Percentiles rank a stretch among this genome's conserved stretches.
Conservation (phyloP, 1,140 invertebrate genomes). For the Hydropsyche tenuis region DNA sequence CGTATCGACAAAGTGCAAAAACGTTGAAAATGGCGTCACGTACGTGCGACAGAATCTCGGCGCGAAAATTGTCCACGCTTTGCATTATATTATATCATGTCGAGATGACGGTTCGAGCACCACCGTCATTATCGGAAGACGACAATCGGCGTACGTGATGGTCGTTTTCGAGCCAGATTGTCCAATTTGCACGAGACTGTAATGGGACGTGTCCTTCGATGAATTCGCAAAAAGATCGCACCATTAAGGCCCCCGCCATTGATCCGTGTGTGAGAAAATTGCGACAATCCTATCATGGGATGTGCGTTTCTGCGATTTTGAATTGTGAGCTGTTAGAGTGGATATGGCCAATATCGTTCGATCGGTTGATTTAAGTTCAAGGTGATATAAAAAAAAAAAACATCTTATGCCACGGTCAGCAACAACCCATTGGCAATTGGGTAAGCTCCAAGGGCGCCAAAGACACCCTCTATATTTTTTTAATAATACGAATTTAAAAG, state of each 20-base stretch:
- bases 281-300: not conserved
- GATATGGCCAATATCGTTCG: too few relatives aligned
- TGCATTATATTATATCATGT: not conserved
- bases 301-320: not conserved
- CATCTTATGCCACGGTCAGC: too few relatives aligned
- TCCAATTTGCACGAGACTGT: not conserved
- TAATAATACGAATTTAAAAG: too few relatives aligned
- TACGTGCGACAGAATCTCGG: conserved; percentile 10
- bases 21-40: conserved; percentile 19
- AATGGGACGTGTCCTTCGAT: not conserved
- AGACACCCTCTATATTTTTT: too few relatives aligned
- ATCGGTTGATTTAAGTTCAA: too few relatives aligned
- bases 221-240: not conserved
- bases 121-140: conserved; percentile 22
- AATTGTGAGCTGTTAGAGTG: too few relatives aligned
- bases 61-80: conserved; percentile 17
- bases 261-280: too few relatives aligned
- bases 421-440: too few relatives aligned
- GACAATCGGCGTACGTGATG: conserved; percentile 33
- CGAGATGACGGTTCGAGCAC: not conserved
- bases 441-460: too few relatives aligned
- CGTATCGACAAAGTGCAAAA: conserved; percentile 2
- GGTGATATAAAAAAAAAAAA: too few relatives aligned
- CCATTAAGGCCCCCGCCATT: not conserved
- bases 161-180: conserved; percentile 26